phyloP scores from a whole-genome alignment of 2,888 invertebrate genomes.

The Kuschelorhynchus macadamiae region DNA sequence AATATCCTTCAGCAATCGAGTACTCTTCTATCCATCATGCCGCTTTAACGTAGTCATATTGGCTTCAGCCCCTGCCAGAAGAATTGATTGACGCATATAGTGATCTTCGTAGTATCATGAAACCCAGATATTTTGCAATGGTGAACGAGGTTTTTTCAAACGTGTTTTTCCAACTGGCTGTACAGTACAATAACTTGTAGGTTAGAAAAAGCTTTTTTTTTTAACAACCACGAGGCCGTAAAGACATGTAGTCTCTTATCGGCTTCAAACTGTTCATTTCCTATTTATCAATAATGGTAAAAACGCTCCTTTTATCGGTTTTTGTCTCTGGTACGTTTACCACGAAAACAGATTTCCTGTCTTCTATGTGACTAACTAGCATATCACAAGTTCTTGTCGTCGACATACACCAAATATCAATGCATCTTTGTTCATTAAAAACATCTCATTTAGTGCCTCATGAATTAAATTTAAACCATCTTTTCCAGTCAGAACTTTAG shows the following conservation, averaged over 20 bases:
- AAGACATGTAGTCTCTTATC: conserved; percentile 1
- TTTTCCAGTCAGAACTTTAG: no score
- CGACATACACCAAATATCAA: no score
- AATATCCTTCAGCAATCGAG: conserved; percentile 2
- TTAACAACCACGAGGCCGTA: conserved; percentile 1
- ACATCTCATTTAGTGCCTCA: no score
- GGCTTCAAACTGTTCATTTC: conserved; percentile 3
- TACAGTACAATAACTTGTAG: background rate
- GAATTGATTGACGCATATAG: conserved; percentile 5
- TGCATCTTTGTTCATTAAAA: no score
- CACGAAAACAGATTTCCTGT: background rate
- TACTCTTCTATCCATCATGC: background rate
- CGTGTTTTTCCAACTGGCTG: background rate
- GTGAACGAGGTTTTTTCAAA: background rate
- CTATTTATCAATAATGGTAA: conserved; percentile 5
- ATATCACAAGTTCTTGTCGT: conserved; percentile 3
- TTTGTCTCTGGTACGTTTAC: conserved; percentile 10
- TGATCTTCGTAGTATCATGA: background rate
- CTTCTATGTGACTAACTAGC: background rate
- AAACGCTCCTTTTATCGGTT: conserved; percentile 6
- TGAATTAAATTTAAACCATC: no score
- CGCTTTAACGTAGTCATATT: background rate
- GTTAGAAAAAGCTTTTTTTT: background rate
- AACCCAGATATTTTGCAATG: conserved; percentile 6
- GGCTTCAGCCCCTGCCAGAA: conserved; percentile 5